phyloP scores from a whole-genome alignment of 2,113 vertebrate genomes.

The Aythya baeri region DNA sequence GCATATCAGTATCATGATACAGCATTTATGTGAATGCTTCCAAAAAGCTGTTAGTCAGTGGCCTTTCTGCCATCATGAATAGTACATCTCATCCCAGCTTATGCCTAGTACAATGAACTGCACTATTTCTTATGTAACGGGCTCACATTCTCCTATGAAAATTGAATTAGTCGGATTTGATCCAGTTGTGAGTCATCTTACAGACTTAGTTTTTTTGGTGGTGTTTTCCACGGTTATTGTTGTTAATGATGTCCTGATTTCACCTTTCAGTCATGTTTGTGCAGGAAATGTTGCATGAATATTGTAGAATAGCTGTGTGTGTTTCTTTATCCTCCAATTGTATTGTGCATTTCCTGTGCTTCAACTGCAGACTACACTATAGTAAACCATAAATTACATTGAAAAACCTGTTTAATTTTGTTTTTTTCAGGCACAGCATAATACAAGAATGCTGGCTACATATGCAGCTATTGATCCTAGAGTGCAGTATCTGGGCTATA shows the following conservation, averaged over 20 bases:
- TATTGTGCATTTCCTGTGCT: neutral
- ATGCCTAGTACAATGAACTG: neutral
- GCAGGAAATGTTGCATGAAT: neutral
- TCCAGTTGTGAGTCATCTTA: neutral
- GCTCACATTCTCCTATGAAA: neutral
- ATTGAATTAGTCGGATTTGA: neutral
- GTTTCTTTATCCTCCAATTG: neutral
- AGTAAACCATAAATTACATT: neutral
- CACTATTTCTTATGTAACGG: neutral
- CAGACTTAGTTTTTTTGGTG: neutral
- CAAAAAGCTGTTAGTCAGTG: neutral
- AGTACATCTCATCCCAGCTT: neutral
- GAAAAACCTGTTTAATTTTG: neutral
- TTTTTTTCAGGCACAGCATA: conserved; percentile 90
- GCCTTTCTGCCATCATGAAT: neutral
- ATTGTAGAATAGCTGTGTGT: neutral
- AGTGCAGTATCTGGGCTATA: conserved; percentile 94
- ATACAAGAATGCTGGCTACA: conserved; percentile 96
- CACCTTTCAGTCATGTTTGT: neutral
- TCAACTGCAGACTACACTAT: neutral
- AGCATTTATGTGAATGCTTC: neutral
- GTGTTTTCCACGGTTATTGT: neutral
- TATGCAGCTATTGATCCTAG: conserved; percentile 95
- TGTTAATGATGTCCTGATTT: neutral
- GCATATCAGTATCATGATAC: neutral